Evolutionary conservation across 2,113 vertebrate genomes (phyloP).

Genomic region (Delphinus delphis): DNA sequence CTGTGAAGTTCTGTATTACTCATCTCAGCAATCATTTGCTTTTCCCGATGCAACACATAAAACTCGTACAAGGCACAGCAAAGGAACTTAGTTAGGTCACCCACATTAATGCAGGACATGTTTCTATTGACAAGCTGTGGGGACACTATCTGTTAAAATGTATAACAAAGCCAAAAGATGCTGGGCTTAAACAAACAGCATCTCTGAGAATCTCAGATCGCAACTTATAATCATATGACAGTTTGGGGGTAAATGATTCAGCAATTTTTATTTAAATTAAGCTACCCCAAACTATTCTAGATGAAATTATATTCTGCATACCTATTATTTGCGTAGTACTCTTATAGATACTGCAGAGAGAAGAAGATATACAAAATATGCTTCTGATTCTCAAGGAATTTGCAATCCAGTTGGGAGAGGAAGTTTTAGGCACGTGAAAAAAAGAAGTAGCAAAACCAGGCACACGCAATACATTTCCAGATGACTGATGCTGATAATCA

Average conservation of each 20-base stretch:
- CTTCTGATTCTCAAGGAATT: neutral
- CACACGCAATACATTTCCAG: neutral
- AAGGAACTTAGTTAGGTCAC: neutral
- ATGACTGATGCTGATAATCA: neutral
- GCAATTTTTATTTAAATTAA: neutral
- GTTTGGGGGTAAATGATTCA: neutral
- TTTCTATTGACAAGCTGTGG: neutral
- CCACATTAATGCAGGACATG: slow-evolving; percentile 29
- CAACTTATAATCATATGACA: neutral
- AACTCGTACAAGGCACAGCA: slow-evolving; percentile 38
- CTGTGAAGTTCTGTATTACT: slow-evolving; percentile 52
- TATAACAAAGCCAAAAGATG: neutral
- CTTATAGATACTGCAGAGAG: neutral
- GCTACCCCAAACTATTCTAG: neutral
- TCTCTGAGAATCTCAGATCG: slow-evolving; percentile 8
- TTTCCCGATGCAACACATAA: slow-evolving; percentile 38
- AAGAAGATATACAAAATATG: neutral
- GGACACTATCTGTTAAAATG: neutral
- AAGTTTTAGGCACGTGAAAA: neutral
- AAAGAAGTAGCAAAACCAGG: neutral
- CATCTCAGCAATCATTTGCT: slow-evolving; percentile 42
- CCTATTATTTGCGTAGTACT: neutral
- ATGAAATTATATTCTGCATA: neutral
- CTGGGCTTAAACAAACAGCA: neutral
- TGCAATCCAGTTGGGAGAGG: neutral